Conservation (phyloP, 2,113 vertebrate genomes). For the Sterna hirundo region DNA sequence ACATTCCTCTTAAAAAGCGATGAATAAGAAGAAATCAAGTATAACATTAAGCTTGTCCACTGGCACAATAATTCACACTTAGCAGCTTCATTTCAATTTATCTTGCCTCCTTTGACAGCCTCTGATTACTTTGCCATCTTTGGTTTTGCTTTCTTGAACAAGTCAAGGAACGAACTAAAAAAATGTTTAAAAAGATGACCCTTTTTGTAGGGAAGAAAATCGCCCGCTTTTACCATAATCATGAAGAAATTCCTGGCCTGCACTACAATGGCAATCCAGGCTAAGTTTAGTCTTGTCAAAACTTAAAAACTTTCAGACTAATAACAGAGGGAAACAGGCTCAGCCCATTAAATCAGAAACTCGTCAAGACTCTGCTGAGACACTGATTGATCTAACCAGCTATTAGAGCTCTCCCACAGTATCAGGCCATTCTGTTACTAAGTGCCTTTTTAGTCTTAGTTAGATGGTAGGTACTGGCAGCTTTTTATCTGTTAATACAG, state of each 20-base stretch:
- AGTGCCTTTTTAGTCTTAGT: neutral
- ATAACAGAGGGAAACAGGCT: neutral
- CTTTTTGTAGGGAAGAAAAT: neutral
- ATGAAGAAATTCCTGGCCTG: neutral
- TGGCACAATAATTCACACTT: neutral
- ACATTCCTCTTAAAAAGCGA: neutral
- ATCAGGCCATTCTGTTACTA: neutral
- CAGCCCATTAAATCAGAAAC: slow-evolving; percentile 8
- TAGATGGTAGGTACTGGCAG: neutral
- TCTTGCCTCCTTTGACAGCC: neutral
- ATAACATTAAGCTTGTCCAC: neutral
- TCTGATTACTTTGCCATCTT: neutral
- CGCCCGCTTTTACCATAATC: neutral
- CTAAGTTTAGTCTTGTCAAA: neutral
- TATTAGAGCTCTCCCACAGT: neutral
- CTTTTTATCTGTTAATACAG: neutral
- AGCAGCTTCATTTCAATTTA: neutral
- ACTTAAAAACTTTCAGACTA: neutral
- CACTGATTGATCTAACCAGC: slow-evolving; percentile 1
- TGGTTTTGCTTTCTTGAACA: neutral
- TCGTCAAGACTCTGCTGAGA: neutral
- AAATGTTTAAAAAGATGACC: neutral
- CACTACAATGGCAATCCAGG: neutral
- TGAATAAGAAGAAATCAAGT: neutral
- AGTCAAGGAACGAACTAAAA: neutral